Percentiles rank a stretch among this genome's conserved stretches.
These are phyloP conservation scores for Chrysogorgia sp. DNA, from an alignment of 92 coral and sea anemone species.

Conservation along the genomic window DNA sequence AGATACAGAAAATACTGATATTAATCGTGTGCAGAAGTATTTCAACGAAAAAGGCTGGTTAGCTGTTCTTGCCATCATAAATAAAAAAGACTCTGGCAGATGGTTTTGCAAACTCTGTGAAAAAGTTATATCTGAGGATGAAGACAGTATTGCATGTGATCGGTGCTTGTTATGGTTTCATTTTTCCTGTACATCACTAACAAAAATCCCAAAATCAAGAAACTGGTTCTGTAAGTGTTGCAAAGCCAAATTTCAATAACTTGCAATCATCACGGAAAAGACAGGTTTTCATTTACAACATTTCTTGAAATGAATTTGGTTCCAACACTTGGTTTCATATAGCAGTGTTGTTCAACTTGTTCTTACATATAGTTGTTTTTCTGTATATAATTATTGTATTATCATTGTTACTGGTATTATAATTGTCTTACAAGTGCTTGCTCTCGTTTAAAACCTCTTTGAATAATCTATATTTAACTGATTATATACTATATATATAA, in stretches of 20 bases:
- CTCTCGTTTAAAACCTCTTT: no score
- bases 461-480: no score
- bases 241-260: constrained; percentile 53
- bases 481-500: no score
- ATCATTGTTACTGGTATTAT: no score
- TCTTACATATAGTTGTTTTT: no score
- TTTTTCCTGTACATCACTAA: constrained; percentile 50
- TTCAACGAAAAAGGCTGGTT: constrained; percentile 1
- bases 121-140: neutral
- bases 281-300: no score
- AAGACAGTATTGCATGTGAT: constrained; percentile 30
- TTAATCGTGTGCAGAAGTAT: constrained; percentile 5
- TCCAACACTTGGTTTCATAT: no score
- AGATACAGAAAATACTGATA: constrained; percentile 45
- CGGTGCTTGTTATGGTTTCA: constrained; percentile 59
- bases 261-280: no score
- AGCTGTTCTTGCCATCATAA: constrained; percentile 2
- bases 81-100: constrained; percentile 1
- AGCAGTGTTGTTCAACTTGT: no score
- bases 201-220: constrained; percentile 48
- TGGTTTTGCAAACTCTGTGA: constrained; percentile 17
- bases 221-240: constrained; percentile 65
- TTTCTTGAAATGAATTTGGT: no score
- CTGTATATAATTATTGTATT: no score
- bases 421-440: no score